Evolutionary conservation across 92 coral and sea anemone species (phyloP), one percentile per base, ranked within the genome.

Genomic region (Palythoa grandiflora): DNA sequence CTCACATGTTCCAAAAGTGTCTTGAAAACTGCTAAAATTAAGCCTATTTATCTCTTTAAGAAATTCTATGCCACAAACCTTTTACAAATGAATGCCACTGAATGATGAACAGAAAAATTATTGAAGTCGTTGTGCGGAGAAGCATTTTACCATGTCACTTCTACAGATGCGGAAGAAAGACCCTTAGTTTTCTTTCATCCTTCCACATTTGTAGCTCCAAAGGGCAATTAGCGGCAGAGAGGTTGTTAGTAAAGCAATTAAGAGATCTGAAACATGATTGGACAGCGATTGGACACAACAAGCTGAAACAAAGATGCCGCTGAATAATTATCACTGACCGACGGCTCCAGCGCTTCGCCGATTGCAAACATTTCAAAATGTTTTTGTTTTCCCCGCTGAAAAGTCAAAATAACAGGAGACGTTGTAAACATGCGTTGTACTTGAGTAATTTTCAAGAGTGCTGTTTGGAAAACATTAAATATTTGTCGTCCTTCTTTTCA

Each of bases 241-340:
- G 47, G 40, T n/a, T 81, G 86, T 81, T 44, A 53, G 75, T 68
- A 81, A 81, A 81, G 59, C 76, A 81, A 81, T 81, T 81, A 81
- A 10, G 74, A 54, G 50, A 20, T 21, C 75, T 6, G 28, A 54
- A 81, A 66, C 15, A 60, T 12, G 86, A 81, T 81, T 81, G 86
- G 86, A 48, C 20, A 68, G 74, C 8, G 86, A 81, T 81, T 81
- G 86, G 86, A 48, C 20, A 68, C 14, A 20, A 65, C 36, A 8
- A 5, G 39, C n/a, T 48, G 35, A 81, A 80, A 68, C 60, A 51
- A 20, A 40, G n/a, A 65, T 51, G 61, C 86, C 86, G 86, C 86
- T 81, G 86, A 81, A 81, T 81, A 81, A 81, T 81, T 40, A 78
- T 48, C 57, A 20, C 19, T 81, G 86, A 68, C 75, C 76, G 86